Evolutionary conservation across 1,140 invertebrate genomes (phyloP), one percentile per base, ranked within the genome.

Genomic region (Atta colombica): DNA sequence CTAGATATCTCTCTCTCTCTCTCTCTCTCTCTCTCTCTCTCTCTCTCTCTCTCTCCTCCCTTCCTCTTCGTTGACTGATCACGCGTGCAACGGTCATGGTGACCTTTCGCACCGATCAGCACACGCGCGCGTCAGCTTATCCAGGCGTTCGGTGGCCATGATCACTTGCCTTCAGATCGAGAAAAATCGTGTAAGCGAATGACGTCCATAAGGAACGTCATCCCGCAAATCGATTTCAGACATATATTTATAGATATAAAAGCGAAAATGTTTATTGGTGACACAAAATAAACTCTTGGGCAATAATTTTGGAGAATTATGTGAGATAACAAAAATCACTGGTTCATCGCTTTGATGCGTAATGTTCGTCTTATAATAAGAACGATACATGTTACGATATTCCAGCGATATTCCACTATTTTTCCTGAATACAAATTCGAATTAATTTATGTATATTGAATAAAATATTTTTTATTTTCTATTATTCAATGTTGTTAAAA

Each of bases 61-160:
- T 18, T 35, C 39, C n/a, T 39, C 35, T 68, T 4, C 10, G 16
- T 45, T 49, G 66, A 55, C 35, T n/a, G 78, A 81, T 81, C 78
- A 31, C 60, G 60, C 61, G 77, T 78, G 65, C 78, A 81, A 81
- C 78, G 78, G 78, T 81, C 78, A 58, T 35, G 66, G 21, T 53
- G 78, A 81, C 78, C 78, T 81, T 81, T 81, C 66, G 78, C 66
- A 72, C 66, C 66, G 65, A 81, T 81, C 66, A 16, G 49, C 63
- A 53, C 65, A 28, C 39, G 8, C 60, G 16, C 16, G 31, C 65
- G 31, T 69, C 66, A 81, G 65, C 49, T 81, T 53, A 80, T 31
- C 77, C 49, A 3, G n/a, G 18, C 16, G 39, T 66, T 49, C 16
- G 31, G 65, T n/a, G 16, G 39, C 21, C 31, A 31, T 14, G 65